Percentiles rank a stretch among this genome's conserved stretches.
Evolutionary conservation across 2,113 vertebrate species (phyloP).

Genomic region (Porphyrio hochstetteri): DNA sequence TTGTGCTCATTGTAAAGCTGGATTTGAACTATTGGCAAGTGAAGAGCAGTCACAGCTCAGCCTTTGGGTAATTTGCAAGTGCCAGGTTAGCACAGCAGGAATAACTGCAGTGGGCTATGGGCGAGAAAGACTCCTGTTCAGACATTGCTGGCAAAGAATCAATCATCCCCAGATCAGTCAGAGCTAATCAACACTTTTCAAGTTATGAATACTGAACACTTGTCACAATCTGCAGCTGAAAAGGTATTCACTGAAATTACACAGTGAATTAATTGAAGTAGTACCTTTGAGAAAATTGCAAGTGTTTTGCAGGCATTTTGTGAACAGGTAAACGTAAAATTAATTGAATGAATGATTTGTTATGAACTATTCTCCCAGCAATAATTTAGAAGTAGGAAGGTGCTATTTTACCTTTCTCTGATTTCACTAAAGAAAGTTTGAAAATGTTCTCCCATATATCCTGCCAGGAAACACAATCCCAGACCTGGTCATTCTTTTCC

Average conservation of each 20-base stretch:
- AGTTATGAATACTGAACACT: slow-evolving; percentile 10
- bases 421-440: neutral
- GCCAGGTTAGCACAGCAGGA: neutral
- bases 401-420: neutral
- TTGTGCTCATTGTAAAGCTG: neutral
- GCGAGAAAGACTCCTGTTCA: neutral
- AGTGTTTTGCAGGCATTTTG: slow-evolving; percentile 25
- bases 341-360: slow-evolving; percentile 6
- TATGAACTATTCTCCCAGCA: neutral
- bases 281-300: slow-evolving; percentile 17
- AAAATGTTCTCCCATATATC: neutral
- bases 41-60: neutral
- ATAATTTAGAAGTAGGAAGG: neutral
- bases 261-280: slow-evolving; percentile 31
- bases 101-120: neutral
- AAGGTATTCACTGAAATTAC: slow-evolving; percentile 47
- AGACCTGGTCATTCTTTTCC: neutral
- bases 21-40: neutral
- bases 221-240: slow-evolving; percentile 25
- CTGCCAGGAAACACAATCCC: neutral
- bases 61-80: neutral
- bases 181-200: neutral
- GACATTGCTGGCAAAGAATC: neutral
- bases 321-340: slow-evolving; percentile 3
- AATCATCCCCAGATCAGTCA: neutral